These are phyloP conservation scores for Cnemophilus loriae DNA, from an alignment of 2,113 vertebrate genomes.

Conservation along the genomic window DNA sequence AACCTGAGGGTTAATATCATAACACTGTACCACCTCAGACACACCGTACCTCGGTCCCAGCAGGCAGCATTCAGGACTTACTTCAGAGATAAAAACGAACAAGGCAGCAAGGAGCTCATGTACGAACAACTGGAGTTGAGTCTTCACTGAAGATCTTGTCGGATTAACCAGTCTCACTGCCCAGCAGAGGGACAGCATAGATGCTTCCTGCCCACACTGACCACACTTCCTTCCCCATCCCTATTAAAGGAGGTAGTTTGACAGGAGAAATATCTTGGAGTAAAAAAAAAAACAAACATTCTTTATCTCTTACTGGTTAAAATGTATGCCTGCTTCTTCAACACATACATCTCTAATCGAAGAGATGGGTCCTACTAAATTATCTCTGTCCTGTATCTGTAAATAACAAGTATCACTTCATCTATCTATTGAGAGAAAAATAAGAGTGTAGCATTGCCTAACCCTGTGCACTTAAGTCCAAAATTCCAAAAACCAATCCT, in stretches of 20 bases:
- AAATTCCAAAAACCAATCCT: background rate
- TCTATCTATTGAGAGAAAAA: background rate
- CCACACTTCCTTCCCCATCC: background rate
- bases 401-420: background rate
- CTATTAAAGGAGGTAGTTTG: background rate
- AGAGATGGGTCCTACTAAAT: background rate
- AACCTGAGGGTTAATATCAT: background rate
- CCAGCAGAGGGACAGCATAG: background rate
- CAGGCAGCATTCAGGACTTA: background rate
- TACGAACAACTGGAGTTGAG: rapidly evolving
- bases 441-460: background rate
- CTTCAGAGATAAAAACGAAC: background rate
- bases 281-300: background rate
- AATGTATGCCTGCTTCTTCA: background rate
- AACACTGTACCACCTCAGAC: background rate
- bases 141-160: background rate
- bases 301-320: background rate
- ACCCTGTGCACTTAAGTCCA: background rate
- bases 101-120: background rate
- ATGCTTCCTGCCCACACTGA: background rate
- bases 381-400: background rate
- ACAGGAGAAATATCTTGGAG: background rate
- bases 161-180: background rate
- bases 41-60: background rate
- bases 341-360: background rate